These are phyloP conservation scores for Aythya baeri DNA, from an alignment of 2,113 vertebrate genomes.

Conservation along the genomic window DNA sequence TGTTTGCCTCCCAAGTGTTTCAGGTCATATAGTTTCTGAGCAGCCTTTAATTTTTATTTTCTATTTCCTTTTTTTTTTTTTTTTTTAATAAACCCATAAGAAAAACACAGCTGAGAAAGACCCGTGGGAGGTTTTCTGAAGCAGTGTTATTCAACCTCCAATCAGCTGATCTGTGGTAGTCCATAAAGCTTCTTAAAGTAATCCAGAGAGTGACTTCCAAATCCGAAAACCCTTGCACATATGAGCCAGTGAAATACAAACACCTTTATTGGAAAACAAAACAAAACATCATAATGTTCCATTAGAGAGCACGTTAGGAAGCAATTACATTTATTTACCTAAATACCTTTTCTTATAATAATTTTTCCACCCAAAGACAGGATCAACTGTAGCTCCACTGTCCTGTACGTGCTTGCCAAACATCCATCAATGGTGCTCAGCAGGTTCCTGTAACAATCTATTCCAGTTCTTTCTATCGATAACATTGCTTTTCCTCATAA, in stretches of 20 bases:
- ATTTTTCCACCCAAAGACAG: not conserved
- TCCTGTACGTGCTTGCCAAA: not conserved
- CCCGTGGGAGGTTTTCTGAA: not conserved
- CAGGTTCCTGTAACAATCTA: not conserved
- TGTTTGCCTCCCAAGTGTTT: not conserved
- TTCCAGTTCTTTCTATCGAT: not conserved
- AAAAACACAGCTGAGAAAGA: not conserved
- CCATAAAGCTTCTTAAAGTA: not conserved
- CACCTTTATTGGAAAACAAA: not conserved
- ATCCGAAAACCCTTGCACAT: not conserved
- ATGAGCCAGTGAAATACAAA: not conserved
- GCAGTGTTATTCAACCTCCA: not conserved
- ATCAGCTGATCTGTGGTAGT: not conserved
- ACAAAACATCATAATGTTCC: not conserved
- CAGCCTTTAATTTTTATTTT: not conserved
- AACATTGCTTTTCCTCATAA: not conserved
- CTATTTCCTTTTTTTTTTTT: not conserved
- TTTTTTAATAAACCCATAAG: not conserved
- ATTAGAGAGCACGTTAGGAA: not conserved
- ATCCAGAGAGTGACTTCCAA: not conserved
- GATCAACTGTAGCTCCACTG: not conserved
- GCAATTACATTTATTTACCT: not conserved
- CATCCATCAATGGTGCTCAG: not conserved
- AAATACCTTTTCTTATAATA: not conserved
- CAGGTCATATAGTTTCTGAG: not conserved